phyloP scores from a whole-genome alignment of 1,140 invertebrate species.

The Zaprionus davidi region DNA sequence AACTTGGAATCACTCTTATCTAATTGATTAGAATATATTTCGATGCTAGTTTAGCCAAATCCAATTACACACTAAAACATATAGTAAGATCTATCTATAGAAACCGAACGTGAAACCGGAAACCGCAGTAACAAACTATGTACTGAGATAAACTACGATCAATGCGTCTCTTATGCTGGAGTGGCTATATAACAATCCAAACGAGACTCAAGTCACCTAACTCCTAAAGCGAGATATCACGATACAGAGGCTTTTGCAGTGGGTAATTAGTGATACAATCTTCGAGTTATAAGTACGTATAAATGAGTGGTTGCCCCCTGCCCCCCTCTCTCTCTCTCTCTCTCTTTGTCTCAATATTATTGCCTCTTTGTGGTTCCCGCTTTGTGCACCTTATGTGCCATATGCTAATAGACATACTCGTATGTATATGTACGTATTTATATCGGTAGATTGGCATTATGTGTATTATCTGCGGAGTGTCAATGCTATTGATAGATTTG shows the following conservation, averaged over 20 bases:
- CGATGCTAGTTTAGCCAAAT: no score
- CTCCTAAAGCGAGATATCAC: not conserved
- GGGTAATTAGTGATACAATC: constrained; percentile 12
- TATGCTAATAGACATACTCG: not conserved
- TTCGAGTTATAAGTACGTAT: constrained; percentile 10
- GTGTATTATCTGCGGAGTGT: not conserved
- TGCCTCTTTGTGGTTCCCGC: constrained; percentile 1
- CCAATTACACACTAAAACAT: not conserved
- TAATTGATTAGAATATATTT: not conserved
- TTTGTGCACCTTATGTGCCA: not conserved
- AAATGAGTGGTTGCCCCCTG: not conserved
- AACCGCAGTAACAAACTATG: not conserved
- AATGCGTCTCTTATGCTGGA: not conserved
- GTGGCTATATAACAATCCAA: not conserved
- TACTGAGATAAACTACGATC: not conserved
- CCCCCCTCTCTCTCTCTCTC: not conserved
- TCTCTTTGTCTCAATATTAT: not conserved
- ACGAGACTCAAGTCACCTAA: not conserved
- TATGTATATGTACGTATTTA: not conserved
- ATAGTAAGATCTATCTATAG: not conserved
- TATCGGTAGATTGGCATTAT: constrained; percentile 1
- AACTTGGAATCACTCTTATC: no score
- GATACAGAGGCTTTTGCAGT: not conserved
- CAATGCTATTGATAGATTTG: constrained; percentile 3
- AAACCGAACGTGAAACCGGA: not conserved